Percentiles rank a stretch among this genome's conserved stretches.
Evolutionary conservation across 2,797 vertebrate genomes (phyloP).

Genomic region (Discoglossus pictus): DNA sequence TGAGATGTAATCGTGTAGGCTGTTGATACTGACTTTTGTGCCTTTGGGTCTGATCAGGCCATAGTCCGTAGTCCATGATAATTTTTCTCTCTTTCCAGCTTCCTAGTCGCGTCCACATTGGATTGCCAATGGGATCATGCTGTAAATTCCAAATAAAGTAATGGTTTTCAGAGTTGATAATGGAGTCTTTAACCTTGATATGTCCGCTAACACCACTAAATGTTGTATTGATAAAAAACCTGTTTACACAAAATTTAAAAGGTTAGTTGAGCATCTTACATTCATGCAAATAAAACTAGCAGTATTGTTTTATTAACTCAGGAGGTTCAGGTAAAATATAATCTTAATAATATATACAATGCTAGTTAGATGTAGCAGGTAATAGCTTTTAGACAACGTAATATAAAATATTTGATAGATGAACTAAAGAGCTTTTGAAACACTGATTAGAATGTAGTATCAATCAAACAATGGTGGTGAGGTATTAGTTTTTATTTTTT

Average conservation of each 20-base stretch:
- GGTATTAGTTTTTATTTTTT: too few species aligned
- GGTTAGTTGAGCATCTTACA: not conserved
- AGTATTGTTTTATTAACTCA: too few species aligned
- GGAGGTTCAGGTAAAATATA: too few species aligned
- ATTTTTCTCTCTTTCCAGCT: slow-evolving; percentile 88
- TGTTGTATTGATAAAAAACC: slow-evolving; percentile 91
- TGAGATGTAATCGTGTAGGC: slow-evolving; percentile 79
- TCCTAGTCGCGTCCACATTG: slow-evolving; percentile 92
- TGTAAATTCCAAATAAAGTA: slow-evolving; percentile 98
- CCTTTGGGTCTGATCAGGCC: slow-evolving; percentile 84
- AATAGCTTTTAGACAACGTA: too few species aligned
- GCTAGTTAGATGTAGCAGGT: too few species aligned
- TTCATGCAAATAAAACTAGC: too few species aligned
- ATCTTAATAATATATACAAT: too few species aligned
- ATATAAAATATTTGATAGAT: too few species aligned
- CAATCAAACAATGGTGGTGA: too few species aligned
- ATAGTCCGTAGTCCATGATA: slow-evolving; percentile 88
- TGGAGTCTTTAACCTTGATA: slow-evolving; percentile 77
- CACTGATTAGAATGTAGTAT: too few species aligned
- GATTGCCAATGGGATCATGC: slow-evolving; percentile 90
- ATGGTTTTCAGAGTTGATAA: slow-evolving; percentile 87
- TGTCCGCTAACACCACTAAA: slow-evolving; percentile 91
- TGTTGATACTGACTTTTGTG: slow-evolving; percentile 70
- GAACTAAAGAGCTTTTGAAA: too few species aligned
- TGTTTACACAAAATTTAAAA: slow-evolving; percentile 59